Conservation (phyloP, 2,888 invertebrate species). For the Meiosimyza decipiens region DNA sequence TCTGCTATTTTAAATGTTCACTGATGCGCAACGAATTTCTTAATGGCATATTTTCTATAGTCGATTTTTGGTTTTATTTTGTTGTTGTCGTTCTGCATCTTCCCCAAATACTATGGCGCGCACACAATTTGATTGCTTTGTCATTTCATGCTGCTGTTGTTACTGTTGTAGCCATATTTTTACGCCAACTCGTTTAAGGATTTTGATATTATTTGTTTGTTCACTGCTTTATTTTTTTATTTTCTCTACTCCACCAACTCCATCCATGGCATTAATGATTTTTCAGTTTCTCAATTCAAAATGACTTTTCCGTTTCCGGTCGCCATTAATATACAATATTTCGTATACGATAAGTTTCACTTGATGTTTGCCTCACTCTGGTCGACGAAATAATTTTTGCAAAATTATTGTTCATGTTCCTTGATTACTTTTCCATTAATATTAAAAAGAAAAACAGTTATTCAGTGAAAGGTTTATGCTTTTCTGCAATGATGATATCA, state of each 20-base stretch:
- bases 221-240: neutral
- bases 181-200: too few relatives aligned
- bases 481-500: too few relatives aligned
- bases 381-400: neutral
- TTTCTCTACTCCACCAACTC: neutral
- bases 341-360: conserved; percentile 30
- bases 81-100: neutral
- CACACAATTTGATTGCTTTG: conserved; percentile 31
- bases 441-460: too few relatives aligned
- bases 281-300: conserved; percentile 24
- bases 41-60: conserved; percentile 59
- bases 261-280: conserved; percentile 13
- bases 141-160: conserved; percentile 12
- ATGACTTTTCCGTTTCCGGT: conserved; percentile 31
- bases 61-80: neutral
- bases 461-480: too few relatives aligned
- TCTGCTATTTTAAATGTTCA: conserved; percentile 57
- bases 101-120: neutral
- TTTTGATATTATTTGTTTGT: conserved; percentile 1
- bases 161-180: too few relatives aligned
- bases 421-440: too few relatives aligned
- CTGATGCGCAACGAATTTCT: conserved; percentile 65
- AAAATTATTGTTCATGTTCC: neutral
- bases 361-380: too few relatives aligned
- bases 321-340: conserved; percentile 27